Evolutionary conservation across 1,140 invertebrate species (phyloP).

Genomic region (Diplogasteroides magnus): DNA sequence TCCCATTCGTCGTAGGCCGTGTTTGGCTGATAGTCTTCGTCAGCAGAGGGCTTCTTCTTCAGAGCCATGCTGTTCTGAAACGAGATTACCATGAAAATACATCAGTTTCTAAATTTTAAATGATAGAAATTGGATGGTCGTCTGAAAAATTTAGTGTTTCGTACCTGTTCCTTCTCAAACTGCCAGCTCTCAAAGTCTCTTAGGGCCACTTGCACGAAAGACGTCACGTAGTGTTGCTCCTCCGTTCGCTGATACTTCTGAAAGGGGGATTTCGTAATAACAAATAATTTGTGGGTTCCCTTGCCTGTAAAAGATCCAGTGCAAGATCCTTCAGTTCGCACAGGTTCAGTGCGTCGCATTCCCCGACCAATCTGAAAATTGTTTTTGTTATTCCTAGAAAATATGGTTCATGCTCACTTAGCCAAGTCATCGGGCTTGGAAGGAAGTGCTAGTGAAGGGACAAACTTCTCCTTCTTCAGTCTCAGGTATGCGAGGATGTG

Average conservation of each 20-base stretch:
- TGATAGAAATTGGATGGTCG: background rate
- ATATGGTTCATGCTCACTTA: conserved; percentile 31
- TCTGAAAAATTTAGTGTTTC: no score
- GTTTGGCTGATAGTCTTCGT: conserved; percentile 29
- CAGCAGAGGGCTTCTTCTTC: conserved; percentile 33
- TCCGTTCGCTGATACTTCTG: conserved; percentile 52
- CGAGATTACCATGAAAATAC: no score
- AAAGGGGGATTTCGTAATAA: background rate
- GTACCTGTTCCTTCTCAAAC: conserved; percentile 49
- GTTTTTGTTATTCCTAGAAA: background rate
- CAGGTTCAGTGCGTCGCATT: conserved; percentile 53
- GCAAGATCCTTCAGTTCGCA: conserved; percentile 49
- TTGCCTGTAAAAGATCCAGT: conserved; percentile 38
- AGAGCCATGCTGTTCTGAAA: conserved; percentile 32
- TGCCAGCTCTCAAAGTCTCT: conserved; percentile 53
- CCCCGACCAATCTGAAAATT: conserved; percentile 45
- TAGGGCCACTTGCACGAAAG: conserved; percentile 47
- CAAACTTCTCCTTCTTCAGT: conserved; percentile 53
- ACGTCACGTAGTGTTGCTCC: conserved; percentile 52
- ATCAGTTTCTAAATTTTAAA: background rate
- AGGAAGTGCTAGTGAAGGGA: conserved; percentile 46
- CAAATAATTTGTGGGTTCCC: background rate
- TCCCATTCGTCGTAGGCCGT: conserved; percentile 38
- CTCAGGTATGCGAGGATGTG: conserved; percentile 52
- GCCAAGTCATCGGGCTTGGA: conserved; percentile 53